Conservation (phyloP, 2,797 vertebrate species). For the Sebastes aleutianus region DNA sequence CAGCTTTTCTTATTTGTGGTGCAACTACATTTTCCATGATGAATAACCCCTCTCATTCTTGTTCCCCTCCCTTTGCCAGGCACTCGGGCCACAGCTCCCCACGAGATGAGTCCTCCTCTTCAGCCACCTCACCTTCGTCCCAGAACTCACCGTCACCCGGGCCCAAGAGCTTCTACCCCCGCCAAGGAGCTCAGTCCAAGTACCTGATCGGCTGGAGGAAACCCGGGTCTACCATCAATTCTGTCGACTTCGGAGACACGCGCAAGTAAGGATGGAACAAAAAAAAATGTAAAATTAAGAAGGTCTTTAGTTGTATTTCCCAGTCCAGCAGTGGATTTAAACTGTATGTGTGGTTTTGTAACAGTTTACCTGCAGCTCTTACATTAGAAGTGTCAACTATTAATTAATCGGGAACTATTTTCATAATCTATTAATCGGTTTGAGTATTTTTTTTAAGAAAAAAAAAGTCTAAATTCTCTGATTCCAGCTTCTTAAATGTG, state of each 20-base stretch:
- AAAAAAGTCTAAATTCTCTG: too few species aligned
- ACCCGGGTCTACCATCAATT: slow-evolving; percentile 98
- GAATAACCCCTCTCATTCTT: not conserved
- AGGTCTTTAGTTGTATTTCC: not conserved
- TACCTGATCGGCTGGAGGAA: slow-evolving; percentile 99
- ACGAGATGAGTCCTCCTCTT: slow-evolving; percentile 90
- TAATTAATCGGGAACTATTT: too few species aligned
- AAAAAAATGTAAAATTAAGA: not conserved
- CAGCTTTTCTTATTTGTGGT: not conserved
- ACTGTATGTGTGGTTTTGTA: not conserved
- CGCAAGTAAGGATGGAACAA: slow-evolving; percentile 90
- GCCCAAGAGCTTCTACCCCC: slow-evolving; percentile 97
- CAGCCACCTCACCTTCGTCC: slow-evolving; percentile 90
- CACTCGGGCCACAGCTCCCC: slow-evolving; percentile 95
- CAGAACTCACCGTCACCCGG: slow-evolving; percentile 91
- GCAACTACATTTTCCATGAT: not conserved
- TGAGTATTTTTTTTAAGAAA: too few species aligned
- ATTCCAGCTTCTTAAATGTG: too few species aligned
- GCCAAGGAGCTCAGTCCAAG: slow-evolving; percentile 98
- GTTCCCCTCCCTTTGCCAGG: slow-evolving; percentile 69
- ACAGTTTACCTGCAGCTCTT: not conserved
- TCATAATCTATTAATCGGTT: too few species aligned
- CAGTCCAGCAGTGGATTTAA: too few species aligned
- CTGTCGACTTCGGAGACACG: slow-evolving; percentile 97
- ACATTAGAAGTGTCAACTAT: not conserved